Percentiles rank a stretch among this genome's conserved stretches.
phyloP scores from a whole-genome alignment of 2,113 vertebrate genomes.

The Anolis carolinensis region DNA sequence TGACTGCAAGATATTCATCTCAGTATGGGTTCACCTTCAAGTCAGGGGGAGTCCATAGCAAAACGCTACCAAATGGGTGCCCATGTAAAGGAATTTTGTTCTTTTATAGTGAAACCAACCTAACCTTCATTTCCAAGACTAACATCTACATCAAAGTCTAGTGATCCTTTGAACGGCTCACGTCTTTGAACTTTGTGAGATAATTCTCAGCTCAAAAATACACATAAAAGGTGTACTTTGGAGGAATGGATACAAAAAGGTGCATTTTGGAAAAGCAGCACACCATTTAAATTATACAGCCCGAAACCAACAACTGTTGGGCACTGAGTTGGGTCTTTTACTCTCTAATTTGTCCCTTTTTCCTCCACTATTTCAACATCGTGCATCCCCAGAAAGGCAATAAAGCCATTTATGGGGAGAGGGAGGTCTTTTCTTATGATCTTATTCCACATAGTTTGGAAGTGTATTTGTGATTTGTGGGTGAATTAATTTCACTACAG shows the following conservation, averaged over 20 bases:
- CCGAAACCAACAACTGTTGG: too few relatives aligned
- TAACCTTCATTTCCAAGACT: neutral
- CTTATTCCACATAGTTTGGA: neutral
- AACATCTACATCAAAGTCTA: neutral
- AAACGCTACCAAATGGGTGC: too few relatives aligned
- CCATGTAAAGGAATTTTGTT: too few relatives aligned
- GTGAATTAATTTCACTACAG: too few relatives aligned
- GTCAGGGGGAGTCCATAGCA: too few relatives aligned
- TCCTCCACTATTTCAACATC: too few relatives aligned
- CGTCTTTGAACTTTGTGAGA: neutral
- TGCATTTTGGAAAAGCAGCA: too few relatives aligned
- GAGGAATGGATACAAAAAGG: neutral
- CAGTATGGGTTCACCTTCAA: neutral
- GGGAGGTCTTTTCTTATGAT: neutral
- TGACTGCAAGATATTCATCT: neutral
- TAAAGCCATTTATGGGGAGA: too few relatives aligned
- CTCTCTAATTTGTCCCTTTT: too few relatives aligned
- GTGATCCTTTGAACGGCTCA: neutral
- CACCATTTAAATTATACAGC: too few relatives aligned
- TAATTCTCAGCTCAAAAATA: neutral
- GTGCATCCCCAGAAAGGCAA: too few relatives aligned
- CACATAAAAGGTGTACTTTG: neutral
- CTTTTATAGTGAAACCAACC: neutral
- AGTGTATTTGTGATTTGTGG: neutral
- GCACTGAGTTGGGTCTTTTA: too few relatives aligned